Percentiles rank a stretch among this genome's conserved stretches.
phyloP scores from a whole-genome alignment of 64 coral and sea anemone species.

The Catalaphyllia jardinei region DNA sequence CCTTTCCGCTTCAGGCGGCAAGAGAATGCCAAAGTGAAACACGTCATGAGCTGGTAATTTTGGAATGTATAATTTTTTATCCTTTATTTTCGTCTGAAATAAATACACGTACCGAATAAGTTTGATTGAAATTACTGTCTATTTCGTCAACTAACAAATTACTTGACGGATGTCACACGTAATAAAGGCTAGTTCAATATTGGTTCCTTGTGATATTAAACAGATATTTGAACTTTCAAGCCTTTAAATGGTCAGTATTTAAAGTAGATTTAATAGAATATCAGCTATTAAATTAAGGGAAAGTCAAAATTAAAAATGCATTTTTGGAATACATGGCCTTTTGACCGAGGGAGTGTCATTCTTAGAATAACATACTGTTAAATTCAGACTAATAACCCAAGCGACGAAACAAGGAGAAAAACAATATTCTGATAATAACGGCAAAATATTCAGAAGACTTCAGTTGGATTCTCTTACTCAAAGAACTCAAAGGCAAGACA shows the following conservation, averaged over 20 bases:
- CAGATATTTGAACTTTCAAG: too few species aligned
- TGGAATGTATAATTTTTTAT: not conserved
- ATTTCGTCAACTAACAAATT: too few species aligned
- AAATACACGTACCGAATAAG: too few species aligned
- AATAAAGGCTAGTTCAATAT: too few species aligned
- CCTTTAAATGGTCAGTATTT: too few species aligned
- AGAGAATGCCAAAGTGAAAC: not conserved
- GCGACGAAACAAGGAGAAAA: not conserved
- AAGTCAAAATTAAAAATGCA: not conserved
- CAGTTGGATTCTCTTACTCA: too few species aligned
- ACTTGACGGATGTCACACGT: too few species aligned
- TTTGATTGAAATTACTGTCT: too few species aligned
- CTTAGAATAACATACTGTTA: not conserved
- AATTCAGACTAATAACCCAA: not conserved
- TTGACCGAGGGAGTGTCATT: not conserved
- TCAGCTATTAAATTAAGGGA: not conserved
- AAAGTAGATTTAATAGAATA: not conserved
- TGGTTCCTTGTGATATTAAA: too few species aligned
- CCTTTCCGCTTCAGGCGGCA: slow-evolving; percentile 4
- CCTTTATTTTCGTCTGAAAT: too few species aligned
- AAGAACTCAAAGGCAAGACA: too few species aligned
- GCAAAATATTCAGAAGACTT: too few species aligned
- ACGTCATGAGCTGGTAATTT: not conserved
- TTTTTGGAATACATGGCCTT: not conserved
- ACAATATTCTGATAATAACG: not conserved